Evolutionary conservation across 2,113 vertebrate genomes (phyloP), one percentile per base, ranked within the genome.

Genomic region (Trichomycterus rosablanca): DNA sequence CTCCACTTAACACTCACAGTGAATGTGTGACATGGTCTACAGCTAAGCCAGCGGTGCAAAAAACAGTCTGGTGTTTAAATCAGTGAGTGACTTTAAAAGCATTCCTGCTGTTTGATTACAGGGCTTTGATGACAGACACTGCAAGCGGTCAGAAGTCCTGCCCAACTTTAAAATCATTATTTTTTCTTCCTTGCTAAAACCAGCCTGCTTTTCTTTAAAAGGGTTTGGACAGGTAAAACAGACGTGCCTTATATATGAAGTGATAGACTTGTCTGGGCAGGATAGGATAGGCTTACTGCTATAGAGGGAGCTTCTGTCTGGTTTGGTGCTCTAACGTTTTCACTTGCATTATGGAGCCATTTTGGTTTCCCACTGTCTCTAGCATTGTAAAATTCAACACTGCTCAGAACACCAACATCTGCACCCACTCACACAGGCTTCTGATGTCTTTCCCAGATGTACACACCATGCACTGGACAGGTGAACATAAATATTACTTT

Each of bases 101-200:
- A 71, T 71, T 75, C 69, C 65, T 48, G 50, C 60, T 23, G 24
- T 62, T 55, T 66, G 73, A 68, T 72, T 71, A 71, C 39, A 62
- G 60, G 65, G 44, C 14, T 64, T 42, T 45, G 54, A 59, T 48
- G 62, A 35, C 52, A 70, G 72, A 49, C 45, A 8, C 2, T 50
- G 55, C 23, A 46, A 26, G 23, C 24, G 20, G 51, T 43, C 28
- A 45, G 18, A 60, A 45, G 23, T 7, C 19, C 49, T 48, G 32
- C 30, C 15, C 62, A 32, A 43, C 46, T 34, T 40, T 40, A 39
- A 39, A 68, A 61, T 12, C 7, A 23, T 46, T 7, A 9, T 4
- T 11, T 39, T 53, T 44, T 39, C 23, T 15, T 39, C 44, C 22
- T 26, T 59, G 50, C 45, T 9, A 66, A 69, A 69, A 54, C 30